A percentile compares a stretch with the other conserved stretches of the same genome.
These are phyloP conservation scores for Didymodactylos carnosus DNA, from an alignment of 2,888 invertebrate species.

Conservation along the genomic window DNA sequence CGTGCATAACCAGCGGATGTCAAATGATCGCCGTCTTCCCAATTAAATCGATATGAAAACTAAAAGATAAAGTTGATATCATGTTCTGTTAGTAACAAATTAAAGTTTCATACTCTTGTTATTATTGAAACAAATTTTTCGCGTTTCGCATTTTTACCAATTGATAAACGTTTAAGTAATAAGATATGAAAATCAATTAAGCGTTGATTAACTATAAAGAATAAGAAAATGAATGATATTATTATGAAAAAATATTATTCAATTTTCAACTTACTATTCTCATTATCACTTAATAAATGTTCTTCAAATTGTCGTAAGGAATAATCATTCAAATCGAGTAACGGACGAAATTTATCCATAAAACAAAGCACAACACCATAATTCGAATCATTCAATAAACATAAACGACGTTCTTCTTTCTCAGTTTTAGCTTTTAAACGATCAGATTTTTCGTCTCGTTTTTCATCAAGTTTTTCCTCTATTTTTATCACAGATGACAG, in stretches of 20 bases:
- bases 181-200: not conserved
- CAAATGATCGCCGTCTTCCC: not conserved
- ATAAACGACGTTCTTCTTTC: not conserved
- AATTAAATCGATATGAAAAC: not conserved
- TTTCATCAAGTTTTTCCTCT: too few relatives aligned
- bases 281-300: not conserved
- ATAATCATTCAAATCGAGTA: not conserved
- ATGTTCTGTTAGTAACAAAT: not conserved
- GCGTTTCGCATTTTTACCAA: not conserved
- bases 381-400: not conserved
- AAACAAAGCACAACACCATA: not conserved
- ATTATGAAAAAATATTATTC: not conserved
- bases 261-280: not conserved
- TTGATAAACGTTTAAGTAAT: not conserved
- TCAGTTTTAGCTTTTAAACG: too few relatives aligned
- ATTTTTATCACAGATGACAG: too few relatives aligned
- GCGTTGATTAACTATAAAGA: not conserved
- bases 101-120: not conserved
- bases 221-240: not conserved
- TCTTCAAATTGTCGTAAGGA: not conserved
- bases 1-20: not conserved
- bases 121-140: not conserved
- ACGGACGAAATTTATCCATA: not conserved
- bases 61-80: not conserved
- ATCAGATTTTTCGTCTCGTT: too few relatives aligned